A percentile compares a stretch with the other conserved stretches of the same genome.
Evolutionary conservation across 1,140 invertebrate genomes (phyloP).

Genomic region (Bombus impatiens): DNA sequence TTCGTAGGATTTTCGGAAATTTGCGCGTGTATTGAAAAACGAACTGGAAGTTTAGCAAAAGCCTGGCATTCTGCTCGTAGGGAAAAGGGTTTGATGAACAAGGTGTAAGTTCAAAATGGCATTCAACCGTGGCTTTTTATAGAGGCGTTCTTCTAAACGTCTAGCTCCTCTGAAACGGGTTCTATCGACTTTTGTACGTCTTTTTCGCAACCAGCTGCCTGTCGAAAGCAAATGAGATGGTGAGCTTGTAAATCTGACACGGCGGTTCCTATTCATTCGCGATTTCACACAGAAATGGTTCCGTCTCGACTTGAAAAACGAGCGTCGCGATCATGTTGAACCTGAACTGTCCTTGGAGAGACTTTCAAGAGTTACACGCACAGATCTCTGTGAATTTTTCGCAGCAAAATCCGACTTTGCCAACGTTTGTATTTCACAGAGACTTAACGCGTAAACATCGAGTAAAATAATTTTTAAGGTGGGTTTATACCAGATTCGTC

Average conservation of each 20-base stretch:
- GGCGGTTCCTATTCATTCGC: constrained; percentile 61
- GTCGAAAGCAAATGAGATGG: constrained; percentile 60
- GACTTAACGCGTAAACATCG: not conserved
- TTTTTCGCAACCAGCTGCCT: constrained; percentile 41
- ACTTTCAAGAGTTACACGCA: constrained; percentile 9
- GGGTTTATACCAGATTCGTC: no score
- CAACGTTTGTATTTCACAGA: not conserved
- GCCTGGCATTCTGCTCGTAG: constrained; percentile 11
- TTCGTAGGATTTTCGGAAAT: constrained; percentile 28
- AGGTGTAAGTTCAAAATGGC: constrained; percentile 60
- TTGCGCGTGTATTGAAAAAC: constrained; percentile 8
- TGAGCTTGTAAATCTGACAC: constrained; percentile 50
- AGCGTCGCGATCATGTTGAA: not conserved
- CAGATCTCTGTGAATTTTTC: not conserved
- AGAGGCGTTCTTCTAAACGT: constrained; percentile 63
- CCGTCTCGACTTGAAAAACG: constrained; percentile 46
- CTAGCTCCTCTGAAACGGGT: constrained; percentile 49
- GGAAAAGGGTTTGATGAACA: constrained; percentile 51
- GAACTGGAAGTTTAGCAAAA: constrained; percentile 11
- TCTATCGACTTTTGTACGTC: constrained; percentile 54
- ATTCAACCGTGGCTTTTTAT: constrained; percentile 63
- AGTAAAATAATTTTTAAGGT: not conserved
- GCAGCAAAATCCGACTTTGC: not conserved
- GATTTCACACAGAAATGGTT: constrained; percentile 61
- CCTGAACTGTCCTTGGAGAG: constrained; percentile 20